Base-by-base conservation (phyloP, 2,888 invertebrate species). In the Acronicta psi region DNA sequence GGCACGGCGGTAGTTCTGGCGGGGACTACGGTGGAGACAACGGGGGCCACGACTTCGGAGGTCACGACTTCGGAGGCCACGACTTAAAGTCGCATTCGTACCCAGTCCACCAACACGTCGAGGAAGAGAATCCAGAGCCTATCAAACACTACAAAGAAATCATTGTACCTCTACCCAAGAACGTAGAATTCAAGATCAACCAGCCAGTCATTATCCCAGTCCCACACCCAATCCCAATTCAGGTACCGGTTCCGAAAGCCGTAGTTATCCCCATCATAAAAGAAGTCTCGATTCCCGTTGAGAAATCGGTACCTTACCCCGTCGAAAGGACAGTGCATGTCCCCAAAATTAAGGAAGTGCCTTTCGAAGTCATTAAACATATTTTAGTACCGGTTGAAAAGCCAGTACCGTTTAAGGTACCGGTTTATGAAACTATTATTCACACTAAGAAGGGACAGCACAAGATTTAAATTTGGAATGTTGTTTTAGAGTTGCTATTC, bases 241-340 rank as follows among this genome's bases (percentile, higher is more conserved):
- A 96, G 34, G 92, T 96, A 0, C 96, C 96, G 0, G 96, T 96
- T 0, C 95, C 96, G 0, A 96, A 96, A 71, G 96, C 96, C 0
- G 94, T 96, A 0, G 96, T 96, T 0, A 95, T 96, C 1, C 96
- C 96, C 0, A 94, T 96, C 4, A 91, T 96, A 31, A 96, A 96
- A 80, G 96, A 96, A 69, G 94, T 96, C 1, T 95, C 95, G 0
- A 95, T 96, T 23, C 96, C 96, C 0, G 95, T 96, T 0, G 96
- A 96, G 75, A 96, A 96, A 80, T 96, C 96, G 20, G 96, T 96
- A 4, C 96, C 96, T 0, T 96, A 96, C 78, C 95, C 96, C 0
- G 96, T 96, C 0, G 96, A 96, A 68, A 96, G 95, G 76, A 89
- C 91, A 3, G 95, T 96, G 0, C 95, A 95, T 31, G 95, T 96